phyloP scores from a whole-genome alignment of 2,888 invertebrate species.

The Ochlodes sylvanus region DNA sequence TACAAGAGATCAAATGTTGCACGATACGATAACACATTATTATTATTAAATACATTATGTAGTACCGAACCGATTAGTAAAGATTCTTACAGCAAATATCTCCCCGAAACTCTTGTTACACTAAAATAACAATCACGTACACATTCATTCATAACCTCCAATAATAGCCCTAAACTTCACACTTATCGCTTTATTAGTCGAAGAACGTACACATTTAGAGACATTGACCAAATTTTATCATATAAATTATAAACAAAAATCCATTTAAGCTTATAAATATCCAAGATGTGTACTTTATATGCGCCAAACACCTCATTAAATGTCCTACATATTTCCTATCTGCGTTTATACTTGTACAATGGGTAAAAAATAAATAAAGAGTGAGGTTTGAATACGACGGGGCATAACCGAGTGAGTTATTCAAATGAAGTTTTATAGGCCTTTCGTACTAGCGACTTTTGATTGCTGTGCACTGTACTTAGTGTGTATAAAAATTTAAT shows the following conservation, averaged over 20 bases:
- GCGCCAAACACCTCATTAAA: slow-evolving; percentile 70
- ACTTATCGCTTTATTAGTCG: slow-evolving; percentile 8
- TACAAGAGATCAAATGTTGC: too few relatives aligned
- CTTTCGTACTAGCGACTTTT: slow-evolving; percentile 30
- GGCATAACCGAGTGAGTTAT: slow-evolving; percentile 34
- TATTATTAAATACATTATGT: too few relatives aligned
- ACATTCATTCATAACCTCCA: slow-evolving; percentile 5
- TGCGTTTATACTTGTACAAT: slow-evolving; percentile 36
- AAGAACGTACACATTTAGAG: slow-evolving; percentile 7
- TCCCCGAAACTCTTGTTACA: not conserved
- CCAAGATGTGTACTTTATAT: slow-evolving; percentile 55
- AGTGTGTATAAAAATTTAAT: too few relatives aligned
- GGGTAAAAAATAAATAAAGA: slow-evolving; percentile 31
- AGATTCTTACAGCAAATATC: not conserved
- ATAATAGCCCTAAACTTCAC: not conserved
- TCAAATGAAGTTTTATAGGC: slow-evolving; percentile 36
- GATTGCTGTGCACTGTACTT: too few relatives aligned
- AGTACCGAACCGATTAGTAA: too few relatives aligned
- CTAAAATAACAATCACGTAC: slow-evolving; percentile 7
- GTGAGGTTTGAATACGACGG: slow-evolving; percentile 36
- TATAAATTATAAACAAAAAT: slow-evolving; percentile 18
- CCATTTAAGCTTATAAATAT: slow-evolving; percentile 22
- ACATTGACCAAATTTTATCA: slow-evolving; percentile 3
- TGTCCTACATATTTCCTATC: slow-evolving; percentile 61
- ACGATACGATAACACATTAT: too few relatives aligned